phyloP scores from a whole-genome alignment of 2,113 vertebrate species.

The Trachemys scripta region DNA sequence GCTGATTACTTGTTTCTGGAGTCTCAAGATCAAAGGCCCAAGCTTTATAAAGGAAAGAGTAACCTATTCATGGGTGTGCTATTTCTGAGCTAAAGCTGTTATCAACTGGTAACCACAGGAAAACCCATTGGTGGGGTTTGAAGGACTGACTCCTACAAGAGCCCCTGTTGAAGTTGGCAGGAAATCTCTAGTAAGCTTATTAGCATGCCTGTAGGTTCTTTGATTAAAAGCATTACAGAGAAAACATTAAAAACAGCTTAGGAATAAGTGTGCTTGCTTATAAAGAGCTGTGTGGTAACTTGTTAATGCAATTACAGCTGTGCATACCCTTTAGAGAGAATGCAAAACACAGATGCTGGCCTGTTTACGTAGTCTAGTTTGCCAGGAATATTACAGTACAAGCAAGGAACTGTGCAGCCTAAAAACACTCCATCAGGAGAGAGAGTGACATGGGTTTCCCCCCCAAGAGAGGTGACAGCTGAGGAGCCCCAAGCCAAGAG shows the following conservation, averaged over 20 bases:
- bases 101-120: background rate
- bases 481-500: background rate
- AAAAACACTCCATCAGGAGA: background rate
- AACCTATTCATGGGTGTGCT: background rate
- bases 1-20: background rate
- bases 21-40: background rate
- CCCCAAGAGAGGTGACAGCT: background rate
- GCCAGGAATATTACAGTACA: background rate
- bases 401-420: background rate
- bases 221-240: background rate
- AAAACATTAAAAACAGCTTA: background rate
- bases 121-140: background rate
- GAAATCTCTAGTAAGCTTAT: background rate
- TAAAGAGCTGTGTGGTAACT: background rate
- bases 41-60: background rate
- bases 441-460: background rate
- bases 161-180: background rate
- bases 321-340: background rate
- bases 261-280: background rate
- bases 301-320: background rate
- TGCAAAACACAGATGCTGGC: background rate
- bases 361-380: background rate
- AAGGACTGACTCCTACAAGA: background rate
- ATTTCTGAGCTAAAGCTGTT: background rate
- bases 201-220: background rate